Evolutionary conservation across 2,797 vertebrate genomes (phyloP), one percentile per base, ranked within the genome.

Genomic region (Danionella dracula): DNA sequence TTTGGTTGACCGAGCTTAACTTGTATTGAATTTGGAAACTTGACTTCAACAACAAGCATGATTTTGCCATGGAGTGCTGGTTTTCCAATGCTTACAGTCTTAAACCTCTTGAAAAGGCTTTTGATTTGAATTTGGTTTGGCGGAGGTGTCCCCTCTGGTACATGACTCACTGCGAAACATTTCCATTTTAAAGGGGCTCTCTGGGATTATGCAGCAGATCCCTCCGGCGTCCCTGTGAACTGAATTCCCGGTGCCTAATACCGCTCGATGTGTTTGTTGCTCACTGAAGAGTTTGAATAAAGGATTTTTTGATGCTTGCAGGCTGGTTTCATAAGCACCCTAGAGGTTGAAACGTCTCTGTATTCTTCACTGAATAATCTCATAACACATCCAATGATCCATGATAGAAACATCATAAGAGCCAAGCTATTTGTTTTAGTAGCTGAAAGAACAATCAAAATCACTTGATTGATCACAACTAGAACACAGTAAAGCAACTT

Each of bases 241-340:
- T 57, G 66, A 72, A 72, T 58, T 68, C 56, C 27, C 55, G 62
- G 72, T 74, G 75, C 68, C 71, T 71, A 71, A 70, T 65, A 71
- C 63, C 29, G 48, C 56, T 68, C 37, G 71, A 44, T 35, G 23
- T 50, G 63, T 68, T 56, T 71, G 68, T 68, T 54, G 57, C 51
- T 57, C 54, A 45, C 59, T 46, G 64, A 78, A 72, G 69, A 54
- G 59, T 67, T 75, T 60, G 66, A 79, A 77, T 79, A 79, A 79
- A 79, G 59, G 34, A 49, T 70, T 70, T 79, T 69, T 46, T 74
- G 54, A 72, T 59, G 62, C 58, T 65, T 41, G 15, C 45, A 46
- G 68, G 44, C 66, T 74, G 60, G 55, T 59, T 65, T 58, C 16
- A 62, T 76, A 65, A 73, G 32, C 32, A 17, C 31, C 20, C 35